These are phyloP conservation scores for Bugula neritina DNA, from an alignment of 2,888 invertebrate species.

Conservation along the genomic window DNA sequence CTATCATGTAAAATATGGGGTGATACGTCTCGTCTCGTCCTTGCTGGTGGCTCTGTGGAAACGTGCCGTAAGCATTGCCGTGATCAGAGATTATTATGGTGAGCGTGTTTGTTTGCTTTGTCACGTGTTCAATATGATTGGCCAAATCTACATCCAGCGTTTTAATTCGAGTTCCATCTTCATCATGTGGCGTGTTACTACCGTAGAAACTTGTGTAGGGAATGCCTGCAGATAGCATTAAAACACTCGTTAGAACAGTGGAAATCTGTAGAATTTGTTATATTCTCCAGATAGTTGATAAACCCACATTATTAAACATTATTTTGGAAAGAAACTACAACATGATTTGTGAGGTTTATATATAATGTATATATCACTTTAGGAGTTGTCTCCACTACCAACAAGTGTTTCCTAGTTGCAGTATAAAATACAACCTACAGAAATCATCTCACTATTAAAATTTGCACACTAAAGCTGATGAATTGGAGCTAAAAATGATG, in stretches of 20 bases:
- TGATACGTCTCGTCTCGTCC: conserved; percentile 39
- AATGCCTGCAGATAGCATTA: conserved; percentile 27
- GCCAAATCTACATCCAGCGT: conserved; percentile 35
- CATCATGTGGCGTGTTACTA: conserved; percentile 40
- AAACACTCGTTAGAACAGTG: not conserved
- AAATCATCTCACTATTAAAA: too few species aligned
- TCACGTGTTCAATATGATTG: conserved; percentile 32
- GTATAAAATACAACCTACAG: too few species aligned
- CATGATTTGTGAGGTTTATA: too few species aligned
- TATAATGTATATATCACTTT: too few species aligned
- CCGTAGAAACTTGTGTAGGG: conserved; percentile 36
- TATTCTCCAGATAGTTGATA: too few species aligned
- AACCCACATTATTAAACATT: too few species aligned
- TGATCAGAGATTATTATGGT: conserved; percentile 42
- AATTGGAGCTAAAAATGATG: too few species aligned
- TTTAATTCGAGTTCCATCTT: conserved; percentile 37
- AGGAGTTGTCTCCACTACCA: too few species aligned
- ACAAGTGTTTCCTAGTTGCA: too few species aligned
- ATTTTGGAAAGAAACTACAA: too few species aligned
- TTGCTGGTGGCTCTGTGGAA: conserved; percentile 34
- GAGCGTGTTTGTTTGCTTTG: conserved; percentile 34
- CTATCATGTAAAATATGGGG: conserved; percentile 38
- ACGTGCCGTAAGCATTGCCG: conserved; percentile 42
- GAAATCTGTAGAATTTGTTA: too few species aligned
- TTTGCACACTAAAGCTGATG: too few species aligned